Conservation (phyloP, 2,797 vertebrate genomes). For the Sphenopsis melanotis region DNA sequence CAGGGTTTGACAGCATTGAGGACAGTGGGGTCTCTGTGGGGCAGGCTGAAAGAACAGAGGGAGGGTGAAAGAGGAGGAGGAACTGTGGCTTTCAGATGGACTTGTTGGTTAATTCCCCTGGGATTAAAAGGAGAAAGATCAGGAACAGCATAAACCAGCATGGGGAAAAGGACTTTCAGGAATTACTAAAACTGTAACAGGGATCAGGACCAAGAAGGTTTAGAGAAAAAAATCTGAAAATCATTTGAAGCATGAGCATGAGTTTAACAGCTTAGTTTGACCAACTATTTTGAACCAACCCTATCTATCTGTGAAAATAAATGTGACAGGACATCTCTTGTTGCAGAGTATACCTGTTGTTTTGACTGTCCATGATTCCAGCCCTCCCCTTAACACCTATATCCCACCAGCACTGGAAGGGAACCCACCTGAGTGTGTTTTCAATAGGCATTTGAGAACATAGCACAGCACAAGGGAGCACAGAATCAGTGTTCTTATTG, state of each 20-base stretch:
- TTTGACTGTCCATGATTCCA: background rate
- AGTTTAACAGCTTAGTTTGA: background rate
- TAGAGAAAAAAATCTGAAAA: background rate
- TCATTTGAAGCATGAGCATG: background rate
- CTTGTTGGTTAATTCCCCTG: background rate
- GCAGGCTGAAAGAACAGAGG: background rate
- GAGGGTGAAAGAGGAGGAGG: background rate
- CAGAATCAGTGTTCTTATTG: background rate
- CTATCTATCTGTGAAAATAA: background rate
- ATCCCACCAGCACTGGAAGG: background rate
- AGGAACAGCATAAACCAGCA: background rate
- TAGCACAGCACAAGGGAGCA: background rate
- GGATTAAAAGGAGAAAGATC: background rate
- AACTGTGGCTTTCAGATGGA: background rate
- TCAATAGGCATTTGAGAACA: background rate
- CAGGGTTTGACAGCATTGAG: background rate
- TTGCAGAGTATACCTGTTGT: background rate
- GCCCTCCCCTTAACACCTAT: background rate
- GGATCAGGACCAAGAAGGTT: background rate
- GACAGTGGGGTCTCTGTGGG: background rate
- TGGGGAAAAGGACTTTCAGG: background rate
- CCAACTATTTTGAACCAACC: background rate
- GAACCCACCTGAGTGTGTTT: background rate
- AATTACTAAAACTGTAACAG: background rate
- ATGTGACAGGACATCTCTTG: background rate